Conservation (phyloP, 1,140 invertebrate species). For the Scaptomyza graminum region DNA sequence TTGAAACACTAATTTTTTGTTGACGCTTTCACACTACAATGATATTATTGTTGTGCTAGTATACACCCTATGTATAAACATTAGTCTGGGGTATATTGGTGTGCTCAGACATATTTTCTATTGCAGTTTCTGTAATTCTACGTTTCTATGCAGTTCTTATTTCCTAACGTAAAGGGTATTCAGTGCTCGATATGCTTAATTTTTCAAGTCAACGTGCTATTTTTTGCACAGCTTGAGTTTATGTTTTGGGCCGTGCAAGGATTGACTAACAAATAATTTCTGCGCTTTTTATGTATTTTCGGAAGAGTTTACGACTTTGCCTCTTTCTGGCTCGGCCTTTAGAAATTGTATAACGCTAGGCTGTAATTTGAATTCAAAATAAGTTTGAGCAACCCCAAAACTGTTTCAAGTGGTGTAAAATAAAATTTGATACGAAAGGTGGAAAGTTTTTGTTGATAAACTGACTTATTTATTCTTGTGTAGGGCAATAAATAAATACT, state of each 20-base stretch:
- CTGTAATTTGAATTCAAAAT: background rate
- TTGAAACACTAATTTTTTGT: conserved; percentile 15
- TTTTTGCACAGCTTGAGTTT: conserved; percentile 2
- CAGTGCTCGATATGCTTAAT: background rate
- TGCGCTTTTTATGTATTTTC: background rate
- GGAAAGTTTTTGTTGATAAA: too few relatives aligned
- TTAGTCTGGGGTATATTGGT: background rate
- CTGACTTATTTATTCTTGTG: too few relatives aligned
- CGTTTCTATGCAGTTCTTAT: too few relatives aligned
- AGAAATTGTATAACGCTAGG: conserved; percentile 22
- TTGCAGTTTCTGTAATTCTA: too few relatives aligned
- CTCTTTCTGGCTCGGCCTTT: conserved; percentile 1
- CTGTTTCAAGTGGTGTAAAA: background rate
- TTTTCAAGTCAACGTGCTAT: background rate
- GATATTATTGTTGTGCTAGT: background rate
- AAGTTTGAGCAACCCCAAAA: conserved; percentile 22
- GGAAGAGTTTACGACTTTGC: conserved; percentile 15
- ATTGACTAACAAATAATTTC: conserved; percentile 29
- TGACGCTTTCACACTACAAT: conserved; percentile 35
- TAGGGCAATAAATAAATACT: too few relatives aligned
- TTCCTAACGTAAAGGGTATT: background rate
- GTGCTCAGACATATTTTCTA: too few relatives aligned
- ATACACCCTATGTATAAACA: conserved; percentile 4
- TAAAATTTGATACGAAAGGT: background rate
- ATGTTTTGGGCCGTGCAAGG: conserved; percentile 17